Percentiles rank a stretch among this genome's conserved stretches.
These are phyloP conservation scores for Heliconius cydno DNA, from an alignment of 2,888 invertebrate genomes.

Conservation along the genomic window DNA sequence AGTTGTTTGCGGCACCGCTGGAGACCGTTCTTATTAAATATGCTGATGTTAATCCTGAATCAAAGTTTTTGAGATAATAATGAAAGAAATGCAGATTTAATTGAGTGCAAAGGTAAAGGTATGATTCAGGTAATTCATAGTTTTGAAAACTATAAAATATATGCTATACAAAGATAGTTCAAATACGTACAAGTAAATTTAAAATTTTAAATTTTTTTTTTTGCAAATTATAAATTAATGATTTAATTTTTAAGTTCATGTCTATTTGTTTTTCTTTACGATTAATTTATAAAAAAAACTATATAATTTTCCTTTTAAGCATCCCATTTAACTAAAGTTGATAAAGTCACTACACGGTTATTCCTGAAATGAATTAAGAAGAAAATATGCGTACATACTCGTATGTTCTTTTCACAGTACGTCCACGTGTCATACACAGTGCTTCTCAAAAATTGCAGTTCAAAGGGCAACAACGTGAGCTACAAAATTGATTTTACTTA, in stretches of 20 bases:
- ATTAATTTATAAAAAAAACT: background rate
- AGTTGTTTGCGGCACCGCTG: constrained; percentile 74
- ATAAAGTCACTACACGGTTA: background rate
- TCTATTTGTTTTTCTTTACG: background rate
- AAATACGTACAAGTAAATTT: too few relatives aligned
- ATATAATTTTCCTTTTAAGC: background rate
- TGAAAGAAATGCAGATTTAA: constrained; percentile 62
- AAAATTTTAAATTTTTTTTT: too few relatives aligned
- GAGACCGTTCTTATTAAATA: constrained; percentile 71
- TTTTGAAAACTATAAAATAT: background rate
- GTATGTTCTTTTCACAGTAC: constrained; percentile 41
- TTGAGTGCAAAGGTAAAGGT: constrained; percentile 49
- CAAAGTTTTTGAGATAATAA: constrained; percentile 59
- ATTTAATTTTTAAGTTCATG: background rate
- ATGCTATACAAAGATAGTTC: background rate
- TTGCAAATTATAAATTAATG: too few relatives aligned
- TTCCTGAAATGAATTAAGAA: constrained; percentile 24
- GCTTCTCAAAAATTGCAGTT: constrained; percentile 58
- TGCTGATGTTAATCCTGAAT: constrained; percentile 68
- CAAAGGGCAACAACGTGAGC: constrained; percentile 56
- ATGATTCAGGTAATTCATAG: background rate
- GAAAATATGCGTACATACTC: constrained; percentile 35
- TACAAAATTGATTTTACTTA: constrained; percentile 58
- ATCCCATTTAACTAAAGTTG: background rate
- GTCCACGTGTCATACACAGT: constrained; percentile 57